Base-by-base conservation (phyloP, 2,797 vertebrate species). In the Sebastes cheni region DNA sequence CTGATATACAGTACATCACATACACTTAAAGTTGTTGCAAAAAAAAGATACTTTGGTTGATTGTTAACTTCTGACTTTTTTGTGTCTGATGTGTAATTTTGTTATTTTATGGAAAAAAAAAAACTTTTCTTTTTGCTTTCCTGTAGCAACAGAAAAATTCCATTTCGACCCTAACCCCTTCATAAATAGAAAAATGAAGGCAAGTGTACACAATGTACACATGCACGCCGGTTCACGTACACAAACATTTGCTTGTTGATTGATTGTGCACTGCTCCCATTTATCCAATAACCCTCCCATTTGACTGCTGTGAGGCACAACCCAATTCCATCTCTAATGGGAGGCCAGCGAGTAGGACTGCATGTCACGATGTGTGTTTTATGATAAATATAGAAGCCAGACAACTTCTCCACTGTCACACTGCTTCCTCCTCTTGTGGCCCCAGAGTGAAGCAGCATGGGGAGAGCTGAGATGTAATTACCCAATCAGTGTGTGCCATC, bases 391-490 rank as follows among this genome's bases (percentile, higher is more conserved):
- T 88, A 85, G 89, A 87, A 83, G 74, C 77, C 85, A 86, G 79
- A 83, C 86, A 85, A 90, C 86, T 86, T 91, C 87, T 85, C 86
- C 87, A 75, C 83, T 84, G 86, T 86, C 88, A 89, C 91, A 80
- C 72, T 27, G 83, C 83, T 84, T 88, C 83, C 79, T 86, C 83
- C 85, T 90, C 86, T 78, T 80, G 79, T 83, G 85, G 89, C 77
- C 84, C 84, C 84, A 79, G 86, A 92, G 92, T 92, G 85, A 86
- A 91, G 81, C 90, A 93, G 88, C 93, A 87, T 91, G 87, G 92
- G 92, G 91, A 92, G 91, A 91, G 81, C 91, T 87, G 86, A 94
- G 88, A 94, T 96, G 92, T 96, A 97, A 97, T 96, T 97, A 96
- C 92, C 94, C 95, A 96, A 96, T 94, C 95, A 95, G 92, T 95